These are phyloP conservation scores for Podabrus alpinus DNA, from an alignment of 2,888 invertebrate species.

Conservation along the genomic window DNA sequence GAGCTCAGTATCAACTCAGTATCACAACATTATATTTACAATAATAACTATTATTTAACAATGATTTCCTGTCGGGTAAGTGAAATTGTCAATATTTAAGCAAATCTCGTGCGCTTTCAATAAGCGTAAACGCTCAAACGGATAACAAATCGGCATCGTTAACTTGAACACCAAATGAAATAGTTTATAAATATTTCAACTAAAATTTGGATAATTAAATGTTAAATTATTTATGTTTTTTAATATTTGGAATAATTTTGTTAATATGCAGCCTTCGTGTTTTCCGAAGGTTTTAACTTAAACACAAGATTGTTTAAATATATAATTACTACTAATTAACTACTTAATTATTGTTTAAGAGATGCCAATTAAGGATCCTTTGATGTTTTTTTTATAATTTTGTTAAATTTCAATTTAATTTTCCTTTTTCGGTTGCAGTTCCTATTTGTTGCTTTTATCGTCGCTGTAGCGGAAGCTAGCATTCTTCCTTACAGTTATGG, in stretches of 20 bases:
- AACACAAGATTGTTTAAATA: neutral
- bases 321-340: neutral
- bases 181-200: neutral
- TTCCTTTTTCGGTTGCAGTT: slow-evolving; percentile 1
- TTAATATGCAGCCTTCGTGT: slow-evolving; percentile 1
- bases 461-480: slow-evolving; percentile 27
- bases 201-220: neutral
- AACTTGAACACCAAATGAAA: neutral
- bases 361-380: neutral
- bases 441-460: slow-evolving; percentile 29
- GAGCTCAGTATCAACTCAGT: slow-evolving; percentile 36
- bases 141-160: neutral
- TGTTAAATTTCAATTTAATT: neutral
- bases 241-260: neutral
- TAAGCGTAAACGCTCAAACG: neutral
- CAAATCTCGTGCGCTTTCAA: neutral
- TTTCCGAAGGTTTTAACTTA: slow-evolving; percentile 1
- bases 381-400: neutral
- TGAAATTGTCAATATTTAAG: slow-evolving; percentile 11
- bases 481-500: slow-evolving; percentile 30
- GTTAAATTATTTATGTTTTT: neutral
- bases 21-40: slow-evolving; percentile 25
- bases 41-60: slow-evolving; percentile 23
- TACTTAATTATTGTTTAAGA: neutral
- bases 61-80: slow-evolving; percentile 37